Base-by-base conservation (phyloP, 2,797 vertebrate genomes). In the Gadopsis marmoratus region DNA sequence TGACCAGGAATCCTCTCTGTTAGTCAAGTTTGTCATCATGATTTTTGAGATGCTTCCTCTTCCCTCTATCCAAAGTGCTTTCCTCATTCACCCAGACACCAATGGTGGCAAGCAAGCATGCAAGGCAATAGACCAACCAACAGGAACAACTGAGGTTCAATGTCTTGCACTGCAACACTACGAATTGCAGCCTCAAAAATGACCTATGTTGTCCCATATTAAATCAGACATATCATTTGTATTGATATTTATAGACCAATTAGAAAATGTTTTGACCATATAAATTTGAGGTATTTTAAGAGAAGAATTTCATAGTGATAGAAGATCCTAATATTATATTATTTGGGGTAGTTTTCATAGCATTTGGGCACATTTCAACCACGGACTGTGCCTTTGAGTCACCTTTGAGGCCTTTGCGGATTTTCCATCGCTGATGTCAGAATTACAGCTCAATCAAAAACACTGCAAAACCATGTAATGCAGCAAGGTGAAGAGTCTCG, bases 1-100 rank as follows among this genome's bases (percentile, higher is more conserved):
- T 17, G 67, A 60, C 26, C 11, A 68, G 23, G 14, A 53, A 14
- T 53, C 26, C 48, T 53, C 29, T 69, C 5, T 19, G 31, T 47
- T 68, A 39, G 11, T 26, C 0, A 56, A 3, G 17, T 31, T 35
- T 51, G 33, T 39, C 26, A 39, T 13, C 63, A 13, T 51, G 23
- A 33, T 60, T 45, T 53, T 54, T n/a, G 2, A 68, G 23, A 63
- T 29, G 21, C n/a, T 54, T 69, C 59, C 51, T 64, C 35, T 53
- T 39, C 58, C 8, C 31, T 74, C 58, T 51, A 72, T 53, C 11
- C 35, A 53, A 61, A 10, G 39, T 5, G 5, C 31, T 35, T 37
- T n/a, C 43, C 13, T 17, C 51, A 56, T 13, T 21, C 56, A 29
- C 54, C 37, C 21, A 48, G 7, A 43, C 45, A 54, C 8, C 1